These are phyloP conservation scores for Scopus umbretta DNA, from an alignment of 2,113 vertebrate species.

Conservation along the genomic window DNA sequence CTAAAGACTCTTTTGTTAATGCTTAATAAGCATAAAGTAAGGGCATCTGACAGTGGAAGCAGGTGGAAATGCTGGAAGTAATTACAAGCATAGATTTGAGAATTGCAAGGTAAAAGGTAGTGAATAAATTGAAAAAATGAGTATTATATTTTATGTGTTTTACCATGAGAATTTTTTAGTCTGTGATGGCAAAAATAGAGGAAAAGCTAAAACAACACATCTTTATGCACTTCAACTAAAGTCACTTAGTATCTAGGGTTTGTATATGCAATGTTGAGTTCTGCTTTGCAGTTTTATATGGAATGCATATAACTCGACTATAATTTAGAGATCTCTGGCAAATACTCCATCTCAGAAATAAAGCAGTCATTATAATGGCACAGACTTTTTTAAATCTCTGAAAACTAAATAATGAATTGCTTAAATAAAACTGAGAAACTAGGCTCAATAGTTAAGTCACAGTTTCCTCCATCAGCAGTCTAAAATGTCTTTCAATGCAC, in stretches of 20 bases:
- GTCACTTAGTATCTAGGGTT: neutral
- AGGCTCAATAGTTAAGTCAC: neutral
- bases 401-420: neutral
- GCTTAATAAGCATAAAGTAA: slow-evolving; percentile 60
- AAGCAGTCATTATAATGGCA: neutral
- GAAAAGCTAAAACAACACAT: neutral
- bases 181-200: neutral
- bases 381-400: neutral
- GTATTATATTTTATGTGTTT: neutral
- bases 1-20: slow-evolving; percentile 58
- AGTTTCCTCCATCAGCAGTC: neutral
- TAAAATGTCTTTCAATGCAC: neutral
- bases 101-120: neutral
- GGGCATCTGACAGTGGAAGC: slow-evolving; percentile 59
- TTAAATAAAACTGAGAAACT: neutral
- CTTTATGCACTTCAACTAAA: neutral
- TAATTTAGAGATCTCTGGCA: neutral
- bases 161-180: neutral
- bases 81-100: slow-evolving; percentile 47
- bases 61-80: slow-evolving; percentile 62
- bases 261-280: neutral
- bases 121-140: neutral
- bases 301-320: neutral
- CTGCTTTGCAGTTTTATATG: neutral
- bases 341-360: neutral